Base-by-base conservation (phyloP, 2,113 vertebrate species). In the Oreotrochilus melanogaster region DNA sequence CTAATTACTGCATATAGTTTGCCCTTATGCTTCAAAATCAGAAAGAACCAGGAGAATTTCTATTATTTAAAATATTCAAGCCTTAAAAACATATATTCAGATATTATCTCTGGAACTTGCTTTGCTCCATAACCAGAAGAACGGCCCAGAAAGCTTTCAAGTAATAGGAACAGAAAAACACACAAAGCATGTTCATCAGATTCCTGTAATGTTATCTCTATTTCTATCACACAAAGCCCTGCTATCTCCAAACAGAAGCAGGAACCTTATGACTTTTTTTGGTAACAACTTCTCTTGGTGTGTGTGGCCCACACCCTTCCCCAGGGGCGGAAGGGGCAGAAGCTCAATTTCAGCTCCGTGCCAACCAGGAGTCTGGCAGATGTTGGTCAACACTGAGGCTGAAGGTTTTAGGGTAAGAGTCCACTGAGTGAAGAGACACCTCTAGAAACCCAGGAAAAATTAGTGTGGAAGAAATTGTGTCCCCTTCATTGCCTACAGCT, bases 181-280 rank as follows among this genome's bases (percentile, higher is more conserved):
- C 82, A 89, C 39, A 78, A 91, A 93, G 30, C 54, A 71, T 15
- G 64, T 93, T 83, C 72, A 92, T 93, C 88, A 67, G 67, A 86
- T 73, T 92, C 75, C 60, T 80, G 75, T 64, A 80, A 71, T 12
- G 33, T 90, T 88, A 93, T 93, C 92, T 94, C 64, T 53, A 6
- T 33, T 86, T 85, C 75, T 57, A 83, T 89, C 92, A 83, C 28
- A 61, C 71, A 93, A 95, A 88, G 83, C 80, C 35, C 10, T 19
- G 1, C 43, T 89, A 64, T 88, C 82, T 94, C 85, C 64, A 90
- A 66, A 61, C 2, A 58, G 85, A 88, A 89, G 90, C 92, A 96
- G 93, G 94, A 96, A 94, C 71, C 86, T 88, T 53, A 88, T 33
- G 70, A 51, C 65, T 92, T 67, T 39, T 70, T 92, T 84, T 85